These are phyloP conservation scores for Sarcophaga carnaria DNA, from an alignment of 2,888 invertebrate genomes.

Conservation along the genomic window DNA sequence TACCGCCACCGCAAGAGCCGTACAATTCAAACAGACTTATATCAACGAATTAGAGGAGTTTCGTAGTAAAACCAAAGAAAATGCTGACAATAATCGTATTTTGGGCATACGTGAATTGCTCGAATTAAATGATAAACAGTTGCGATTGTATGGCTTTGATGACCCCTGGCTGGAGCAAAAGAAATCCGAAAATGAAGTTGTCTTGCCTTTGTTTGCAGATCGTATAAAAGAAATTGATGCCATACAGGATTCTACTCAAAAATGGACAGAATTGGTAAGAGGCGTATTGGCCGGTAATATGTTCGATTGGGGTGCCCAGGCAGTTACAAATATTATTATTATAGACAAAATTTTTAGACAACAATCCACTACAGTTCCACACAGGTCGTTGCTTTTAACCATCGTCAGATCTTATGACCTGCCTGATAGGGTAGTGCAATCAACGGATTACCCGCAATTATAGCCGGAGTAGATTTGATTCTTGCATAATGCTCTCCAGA, in stretches of 20 bases:
- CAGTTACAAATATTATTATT: conserved; percentile 92
- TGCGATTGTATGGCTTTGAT: conserved; percentile 94
- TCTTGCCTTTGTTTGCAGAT: conserved; percentile 86
- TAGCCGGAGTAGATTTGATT: too few species aligned
- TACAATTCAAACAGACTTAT: conserved; percentile 92
- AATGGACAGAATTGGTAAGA: conserved; percentile 86
- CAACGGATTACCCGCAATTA: too few species aligned
- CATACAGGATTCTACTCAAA: conserved; percentile 84
- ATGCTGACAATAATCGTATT: conserved; percentile 83
- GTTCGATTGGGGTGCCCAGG: conserved; percentile 98
- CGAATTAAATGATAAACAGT: conserved; percentile 95
- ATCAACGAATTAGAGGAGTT: conserved; percentile 86
- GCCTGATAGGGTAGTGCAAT: too few species aligned
- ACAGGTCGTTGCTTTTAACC: too few species aligned
- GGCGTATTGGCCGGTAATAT: conserved; percentile 94
- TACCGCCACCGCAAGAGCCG: conserved; percentile 88
- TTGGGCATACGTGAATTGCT: conserved; percentile 94
- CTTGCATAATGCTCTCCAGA: too few species aligned
- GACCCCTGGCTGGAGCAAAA: conserved; percentile 95
- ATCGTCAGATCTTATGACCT: too few species aligned
- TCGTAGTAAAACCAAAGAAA: conserved; percentile 70
- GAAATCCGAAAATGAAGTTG: conserved; percentile 91
- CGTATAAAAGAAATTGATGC: conserved; percentile 88
- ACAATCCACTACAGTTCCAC: too few species aligned
- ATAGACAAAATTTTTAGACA: too few species aligned